These are phyloP conservation scores for Platynereis dumerilii DNA, from an alignment of 2,888 invertebrate species.

Conservation along the genomic window DNA sequence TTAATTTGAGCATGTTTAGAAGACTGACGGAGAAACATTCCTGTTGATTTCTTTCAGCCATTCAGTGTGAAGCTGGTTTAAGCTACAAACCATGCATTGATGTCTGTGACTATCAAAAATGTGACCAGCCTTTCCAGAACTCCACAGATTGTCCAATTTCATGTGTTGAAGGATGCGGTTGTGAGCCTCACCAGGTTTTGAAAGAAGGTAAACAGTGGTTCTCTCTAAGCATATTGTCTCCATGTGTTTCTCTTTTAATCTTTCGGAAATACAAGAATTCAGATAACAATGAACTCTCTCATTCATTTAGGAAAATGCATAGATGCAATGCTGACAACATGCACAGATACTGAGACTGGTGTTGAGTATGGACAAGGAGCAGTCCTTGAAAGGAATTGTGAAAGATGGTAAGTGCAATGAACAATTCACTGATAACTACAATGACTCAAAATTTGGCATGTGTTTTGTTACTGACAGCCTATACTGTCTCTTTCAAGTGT, in stretches of 20 bases:
- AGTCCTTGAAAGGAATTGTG: slow-evolving; percentile 18
- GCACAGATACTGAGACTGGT: slow-evolving; percentile 19
- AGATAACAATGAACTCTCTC: slow-evolving; percentile 24
- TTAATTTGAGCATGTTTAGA: too few relatives aligned
- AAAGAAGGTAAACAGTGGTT: too few relatives aligned
- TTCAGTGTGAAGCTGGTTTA: slow-evolving; percentile 35
- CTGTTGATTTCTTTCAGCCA: too few relatives aligned
- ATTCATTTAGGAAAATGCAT: slow-evolving; percentile 16
- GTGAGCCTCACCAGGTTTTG: too few relatives aligned
- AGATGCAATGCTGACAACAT: slow-evolving; percentile 1
- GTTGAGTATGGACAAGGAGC: slow-evolving; percentile 12
- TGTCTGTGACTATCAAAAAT: slow-evolving; percentile 27
- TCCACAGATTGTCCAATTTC: neutral
- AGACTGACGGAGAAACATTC: too few relatives aligned
- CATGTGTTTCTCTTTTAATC: too few relatives aligned
- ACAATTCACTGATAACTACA: neutral
- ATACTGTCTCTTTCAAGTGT: neutral
- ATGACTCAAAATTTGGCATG: neutral
- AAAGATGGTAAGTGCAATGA: slow-evolving; percentile 11
- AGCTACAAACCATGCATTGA: too few relatives aligned
- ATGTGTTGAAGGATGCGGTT: too few relatives aligned
- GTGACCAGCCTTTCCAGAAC: slow-evolving; percentile 9
- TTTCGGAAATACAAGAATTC: too few relatives aligned
- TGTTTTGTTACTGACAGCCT: too few relatives aligned
- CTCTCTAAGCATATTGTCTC: too few relatives aligned